Evolutionary conservation across 1,140 invertebrate genomes (phyloP), one percentile per base, ranked within the genome.

Genomic region (Chrysomallon squamiferum): DNA sequence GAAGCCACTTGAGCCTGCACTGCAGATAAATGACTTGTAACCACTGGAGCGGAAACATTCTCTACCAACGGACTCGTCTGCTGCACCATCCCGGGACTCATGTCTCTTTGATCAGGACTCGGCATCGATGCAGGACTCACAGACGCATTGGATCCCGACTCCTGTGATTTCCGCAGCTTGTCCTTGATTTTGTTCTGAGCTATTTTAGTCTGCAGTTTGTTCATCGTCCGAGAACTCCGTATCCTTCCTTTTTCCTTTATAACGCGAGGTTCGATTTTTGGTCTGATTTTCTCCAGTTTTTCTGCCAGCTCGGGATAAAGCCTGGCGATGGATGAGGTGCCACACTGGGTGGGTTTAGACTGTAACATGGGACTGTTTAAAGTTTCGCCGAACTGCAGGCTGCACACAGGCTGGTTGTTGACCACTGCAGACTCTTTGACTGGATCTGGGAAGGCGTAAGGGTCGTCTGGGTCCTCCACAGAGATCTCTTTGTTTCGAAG

Each of bases 401-500:
- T 43, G 62, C 60, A 43, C 29, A 27, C 59, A 65, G 45, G 9
- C 60, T 38, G 22, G 60, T 66, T 60, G 62, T 58, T 20, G 65
- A 29, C 38, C 32, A 30, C 20, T 18, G 57, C 22, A 38, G 60
- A 45, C 56, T 77, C 75, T 18, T 85, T 82, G 60, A 87, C 86
- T 5, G 86, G 84, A 69, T 89, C 88, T 68, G 88, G 86, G 75
- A 90, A 90, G 35, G 89, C 87, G 72, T 90, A 89, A 1, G 89
- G 89, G 83, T 90, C 89, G 72, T 86, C 83, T 25, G 77, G 76
- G 38, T 80, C 76, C 62, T 80, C 79, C 29, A 67, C 57, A 47
- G 59, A 73, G 52, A 59, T 68, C 54, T 64, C 73, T 43, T 59
- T 59, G 30, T 52, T 80, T 84, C 45, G 66, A 68, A 57, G 68